Conservation (phyloP, 2,888 invertebrate genomes). For the Salticus scenicus region DNA sequence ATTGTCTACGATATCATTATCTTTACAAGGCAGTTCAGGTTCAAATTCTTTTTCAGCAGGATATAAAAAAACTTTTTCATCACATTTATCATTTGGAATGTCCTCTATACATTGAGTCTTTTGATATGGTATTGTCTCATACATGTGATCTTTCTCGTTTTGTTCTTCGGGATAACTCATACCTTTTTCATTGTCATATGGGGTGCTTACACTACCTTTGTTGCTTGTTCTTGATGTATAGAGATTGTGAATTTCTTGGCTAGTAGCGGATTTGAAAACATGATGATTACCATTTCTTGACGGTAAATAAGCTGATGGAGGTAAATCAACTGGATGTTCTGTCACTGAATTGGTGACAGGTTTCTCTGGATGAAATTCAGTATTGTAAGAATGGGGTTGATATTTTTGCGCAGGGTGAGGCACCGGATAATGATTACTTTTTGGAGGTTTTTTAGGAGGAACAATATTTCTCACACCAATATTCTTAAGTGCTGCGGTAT, state of each 20-base stretch:
- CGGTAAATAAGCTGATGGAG: constrained; percentile 40
- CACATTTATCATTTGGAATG: constrained; percentile 18
- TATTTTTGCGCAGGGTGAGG: constrained; percentile 1
- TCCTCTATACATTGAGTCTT: constrained; percentile 26
- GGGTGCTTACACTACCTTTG: constrained; percentile 31
- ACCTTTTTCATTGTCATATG: constrained; percentile 40
- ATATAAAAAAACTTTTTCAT: constrained; percentile 47
- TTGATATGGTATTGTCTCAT: constrained; percentile 59
- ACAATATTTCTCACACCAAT: neutral
- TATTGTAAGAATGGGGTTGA: neutral
- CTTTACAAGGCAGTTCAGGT: constrained; percentile 49
- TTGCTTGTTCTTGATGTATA: constrained; percentile 57
- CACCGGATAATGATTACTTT: constrained; percentile 1
- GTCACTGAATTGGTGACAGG: constrained; percentile 26
- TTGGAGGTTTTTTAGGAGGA: neutral
- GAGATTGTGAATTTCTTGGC: constrained; percentile 67
- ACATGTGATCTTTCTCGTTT: constrained; percentile 57
- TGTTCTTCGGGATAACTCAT: constrained; percentile 11
- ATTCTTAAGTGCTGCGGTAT: neutral
- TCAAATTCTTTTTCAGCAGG: constrained; percentile 63
- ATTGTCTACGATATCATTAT: constrained; percentile 12
- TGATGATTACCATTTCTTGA: constrained; percentile 38
- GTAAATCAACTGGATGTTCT: constrained; percentile 64
- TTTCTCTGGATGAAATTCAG: constrained; percentile 23
- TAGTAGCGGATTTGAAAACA: constrained; percentile 67